Evolutionary conservation across 2,113 vertebrate species (phyloP).

Genomic region (Theristicus caerulescens): DNA sequence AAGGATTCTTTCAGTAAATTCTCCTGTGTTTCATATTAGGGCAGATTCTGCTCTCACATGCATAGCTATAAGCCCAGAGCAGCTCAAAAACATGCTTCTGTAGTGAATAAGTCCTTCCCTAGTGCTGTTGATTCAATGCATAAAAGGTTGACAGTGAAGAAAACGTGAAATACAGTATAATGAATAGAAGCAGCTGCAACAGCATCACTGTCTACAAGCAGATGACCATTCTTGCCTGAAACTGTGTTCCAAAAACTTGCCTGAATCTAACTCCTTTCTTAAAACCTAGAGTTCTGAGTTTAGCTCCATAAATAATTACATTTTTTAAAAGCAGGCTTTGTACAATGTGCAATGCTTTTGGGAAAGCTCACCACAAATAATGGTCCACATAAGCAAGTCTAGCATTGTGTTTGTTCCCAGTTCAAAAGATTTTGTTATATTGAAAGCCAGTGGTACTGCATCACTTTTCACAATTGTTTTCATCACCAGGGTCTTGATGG

Average conservation of each 20-base stretch:
- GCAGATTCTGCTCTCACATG: not conserved
- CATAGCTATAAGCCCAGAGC: not conserved
- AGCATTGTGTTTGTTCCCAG: not conserved
- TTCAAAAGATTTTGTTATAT: not conserved
- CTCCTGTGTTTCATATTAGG: not conserved
- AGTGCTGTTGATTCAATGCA: not conserved
- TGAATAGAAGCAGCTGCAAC: not conserved
- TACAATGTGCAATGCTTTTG: not conserved
- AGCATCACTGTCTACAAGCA: not conserved
- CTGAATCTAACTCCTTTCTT: not conserved
- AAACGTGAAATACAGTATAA: not conserved
- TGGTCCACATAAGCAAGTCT: not conserved
- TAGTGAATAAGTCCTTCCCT: not conserved
- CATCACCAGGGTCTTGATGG: not conserved
- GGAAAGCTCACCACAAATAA: not conserved
- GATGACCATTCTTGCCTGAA: not conserved
- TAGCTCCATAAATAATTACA: not conserved
- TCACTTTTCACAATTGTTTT: constrained; percentile 7
- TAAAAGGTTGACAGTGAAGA: not conserved
- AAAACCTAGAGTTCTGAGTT: not conserved
- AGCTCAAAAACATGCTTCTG: not conserved
- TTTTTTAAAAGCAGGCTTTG: not conserved
- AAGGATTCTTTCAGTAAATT: not conserved
- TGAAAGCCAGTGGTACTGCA: not conserved
- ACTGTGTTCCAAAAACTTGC: not conserved